Evolutionary conservation across 2,113 vertebrate species (phyloP), one percentile per base, ranked within the genome.

Genomic region (Scolopax mira): DNA sequence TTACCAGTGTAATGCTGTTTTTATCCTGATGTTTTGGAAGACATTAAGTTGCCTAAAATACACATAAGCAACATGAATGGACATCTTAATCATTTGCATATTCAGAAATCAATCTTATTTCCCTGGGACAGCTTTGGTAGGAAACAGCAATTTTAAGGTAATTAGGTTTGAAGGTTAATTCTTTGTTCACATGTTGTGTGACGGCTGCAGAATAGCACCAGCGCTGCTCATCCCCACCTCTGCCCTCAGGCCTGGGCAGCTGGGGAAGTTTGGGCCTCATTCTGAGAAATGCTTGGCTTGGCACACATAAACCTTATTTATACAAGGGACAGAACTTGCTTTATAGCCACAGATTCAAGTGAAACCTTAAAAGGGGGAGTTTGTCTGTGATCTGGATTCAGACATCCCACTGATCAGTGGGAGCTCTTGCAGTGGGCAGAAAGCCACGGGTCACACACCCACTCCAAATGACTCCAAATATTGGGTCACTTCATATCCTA

Each of bases 81-180:
- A 60, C 55, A 55, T 11, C 46, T 60, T 78, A 58, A 78, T 79
- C 4, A 4, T 88, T 83, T 89, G 54, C 84, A 83, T 73, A 58
- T 79, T 86, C 57, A 79, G 65, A 95, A 93, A 80, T 93, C 73
- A 91, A 21, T 86, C 51, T 84, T 55, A 44, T 46, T 93, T 95
- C 73, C 67, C 39, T 57, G 58, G 64, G 65, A 69, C 48, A 58
- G 75, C 66, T 77, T 79, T 55, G 79, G 89, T 25, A 65, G 64
- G 27, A 42, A 91, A 48, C 44, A 87, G 70, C 74, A 77, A 11
- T 35, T 79, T 35, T 91, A 67, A 73, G 4, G 15, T 67, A 69
- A 65, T 92, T 71, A 82, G 67, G 54, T 60, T 87, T 79, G 81
- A 91, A 91, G 82, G 85, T 74, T 94, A 90, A 78, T 79, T 84